phyloP scores from a whole-genome alignment of 2,797 vertebrate genomes.

The Acanthurus lineatus region DNA sequence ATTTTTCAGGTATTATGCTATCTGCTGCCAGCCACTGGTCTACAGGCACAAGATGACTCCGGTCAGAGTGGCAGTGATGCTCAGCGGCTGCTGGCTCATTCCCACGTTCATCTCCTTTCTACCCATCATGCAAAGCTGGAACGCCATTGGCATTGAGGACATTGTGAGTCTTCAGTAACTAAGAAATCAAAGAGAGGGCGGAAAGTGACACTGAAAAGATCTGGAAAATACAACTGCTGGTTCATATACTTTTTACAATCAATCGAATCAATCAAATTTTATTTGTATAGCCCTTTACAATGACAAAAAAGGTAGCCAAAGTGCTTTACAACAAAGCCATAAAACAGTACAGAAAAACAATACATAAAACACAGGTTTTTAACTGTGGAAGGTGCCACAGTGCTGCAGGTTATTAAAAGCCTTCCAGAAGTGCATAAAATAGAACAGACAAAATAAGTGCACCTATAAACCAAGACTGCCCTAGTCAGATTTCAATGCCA shows the following conservation, averaged over 20 bases:
- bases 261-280: too few species aligned
- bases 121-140: conserved; percentile 91
- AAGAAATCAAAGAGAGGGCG: conserved; percentile 1
- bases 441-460: too few species aligned
- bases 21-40: conserved; percentile 90
- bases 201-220: not conserved
- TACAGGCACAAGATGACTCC: conserved; percentile 91
- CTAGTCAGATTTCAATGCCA: too few species aligned
- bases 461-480: too few species aligned
- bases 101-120: conserved; percentile 89
- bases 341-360: too few species aligned
- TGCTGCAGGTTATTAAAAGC: too few species aligned
- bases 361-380: too few species aligned
- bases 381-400: too few species aligned
- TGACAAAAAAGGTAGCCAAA: too few species aligned
- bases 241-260: not conserved
- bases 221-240: not conserved
- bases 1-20: conserved; percentile 86
- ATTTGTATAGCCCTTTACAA: too few species aligned
- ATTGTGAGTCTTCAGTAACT: conserved; percentile 80
- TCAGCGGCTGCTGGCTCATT: conserved; percentile 88
- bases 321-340: too few species aligned
- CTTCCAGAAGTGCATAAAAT: too few species aligned
- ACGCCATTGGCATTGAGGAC: conserved; percentile 88
- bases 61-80: conserved; percentile 85